Evolutionary conservation across 1,140 invertebrate genomes (phyloP), one percentile per base, ranked within the genome.

Genomic region (Camponotus floridanus): DNA sequence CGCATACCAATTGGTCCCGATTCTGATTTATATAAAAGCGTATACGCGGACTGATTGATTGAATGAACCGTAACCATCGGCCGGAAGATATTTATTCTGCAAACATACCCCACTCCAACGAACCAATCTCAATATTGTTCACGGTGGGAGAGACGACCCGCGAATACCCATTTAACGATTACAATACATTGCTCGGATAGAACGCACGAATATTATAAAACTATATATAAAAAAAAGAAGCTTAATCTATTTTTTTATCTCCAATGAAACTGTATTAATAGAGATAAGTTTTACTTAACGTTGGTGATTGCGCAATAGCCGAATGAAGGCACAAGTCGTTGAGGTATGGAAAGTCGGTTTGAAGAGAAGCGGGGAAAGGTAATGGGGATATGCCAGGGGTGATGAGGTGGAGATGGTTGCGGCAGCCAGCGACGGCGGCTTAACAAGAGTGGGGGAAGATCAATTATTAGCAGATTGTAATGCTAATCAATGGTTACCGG

Each of bases 401-500:
- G 45, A 48, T 13, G 31, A 18, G 68, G 59, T 9, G 65, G 57
- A 26, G 36, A 26, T 55, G 51, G 39, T 31, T 42, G 31, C 21
- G 11, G 8, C 9, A 51, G 48, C 15, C 48, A 18, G 48, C 48
- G 48, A 51, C 13, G 45, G 71, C 55, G 4, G 51, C 9, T 18
- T 45, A 59, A 33, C 3, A 64, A 31, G 33, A 42, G 45, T 59
- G 31, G 80, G 78, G 51, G 79, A 39, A 87, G 85, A 90, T 88
- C 90, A 79, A 91, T 92, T 93, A 93, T 94, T 94, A 94, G 92
- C 90, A 94, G 91, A 95, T 94, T 94, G 93, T 94, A 95, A 95
- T 95, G 93, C 94, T 94, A 94, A 95, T 95, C 93, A 93, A 93
- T 92, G 92, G 92, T 92, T 93, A 93, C 91, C 92, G 91, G 93